Conservation (phyloP, 2,113 vertebrate species). For the Turnix velox region DNA sequence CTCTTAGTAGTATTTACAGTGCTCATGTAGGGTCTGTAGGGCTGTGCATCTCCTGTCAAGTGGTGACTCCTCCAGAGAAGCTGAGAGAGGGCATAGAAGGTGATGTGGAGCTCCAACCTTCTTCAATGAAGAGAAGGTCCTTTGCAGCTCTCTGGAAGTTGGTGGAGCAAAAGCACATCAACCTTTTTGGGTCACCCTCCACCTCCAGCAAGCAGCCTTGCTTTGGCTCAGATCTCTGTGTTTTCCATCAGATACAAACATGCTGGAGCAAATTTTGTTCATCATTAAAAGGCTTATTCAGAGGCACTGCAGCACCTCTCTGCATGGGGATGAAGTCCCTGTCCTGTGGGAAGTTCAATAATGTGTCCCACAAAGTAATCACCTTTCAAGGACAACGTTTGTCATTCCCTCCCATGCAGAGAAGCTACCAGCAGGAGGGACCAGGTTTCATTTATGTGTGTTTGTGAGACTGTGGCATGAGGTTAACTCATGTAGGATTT, state of each 20-base stretch:
- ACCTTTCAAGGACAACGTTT: background rate
- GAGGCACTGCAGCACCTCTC: background rate
- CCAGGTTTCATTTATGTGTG: background rate
- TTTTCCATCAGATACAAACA: background rate
- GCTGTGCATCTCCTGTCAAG: background rate
- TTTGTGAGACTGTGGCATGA: background rate
- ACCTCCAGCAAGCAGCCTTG: background rate
- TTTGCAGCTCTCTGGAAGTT: background rate
- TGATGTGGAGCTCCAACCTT: background rate
- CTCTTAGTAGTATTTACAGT: rapidly evolving
- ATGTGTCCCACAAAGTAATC: background rate
- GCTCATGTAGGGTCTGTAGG: rapidly evolving
- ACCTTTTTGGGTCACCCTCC: background rate
- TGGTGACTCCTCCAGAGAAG: background rate
- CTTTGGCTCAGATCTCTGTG: background rate
- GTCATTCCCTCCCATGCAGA: background rate
- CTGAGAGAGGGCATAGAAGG: background rate
- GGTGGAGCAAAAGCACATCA: background rate
- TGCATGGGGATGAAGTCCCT: background rate
- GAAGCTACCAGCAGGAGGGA: background rate
- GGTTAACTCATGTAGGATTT: conserved; percentile 33
- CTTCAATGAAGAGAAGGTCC: background rate
- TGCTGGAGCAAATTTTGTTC: background rate
- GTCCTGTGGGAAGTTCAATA: background rate
- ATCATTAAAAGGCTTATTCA: background rate